phyloP scores from a whole-genome alignment of 2,797 vertebrate species.

The Danio jaintianensis region DNA sequence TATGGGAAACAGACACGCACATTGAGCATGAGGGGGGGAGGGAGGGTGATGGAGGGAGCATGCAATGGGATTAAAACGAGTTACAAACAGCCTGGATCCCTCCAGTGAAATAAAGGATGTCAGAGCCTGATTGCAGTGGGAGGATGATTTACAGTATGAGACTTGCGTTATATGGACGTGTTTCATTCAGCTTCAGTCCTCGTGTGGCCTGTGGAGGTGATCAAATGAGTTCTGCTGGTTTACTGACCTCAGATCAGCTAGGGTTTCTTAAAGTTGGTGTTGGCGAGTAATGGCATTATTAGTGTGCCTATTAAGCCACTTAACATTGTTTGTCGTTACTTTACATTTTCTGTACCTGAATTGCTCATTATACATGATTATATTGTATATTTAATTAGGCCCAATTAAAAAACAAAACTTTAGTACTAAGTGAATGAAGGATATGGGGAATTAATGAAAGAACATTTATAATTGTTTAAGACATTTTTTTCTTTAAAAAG shows the following conservation, averaged over 20 bases:
- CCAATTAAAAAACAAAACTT: no score
- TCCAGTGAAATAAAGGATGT: conserved; percentile 58
- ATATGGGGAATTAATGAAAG: no score
- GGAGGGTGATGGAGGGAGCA: conserved; percentile 38
- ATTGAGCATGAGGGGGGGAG: conserved; percentile 49
- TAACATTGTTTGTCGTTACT: background rate
- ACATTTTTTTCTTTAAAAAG: no score
- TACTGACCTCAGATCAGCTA: conserved; percentile 15
- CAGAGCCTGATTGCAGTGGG: conserved; percentile 48
- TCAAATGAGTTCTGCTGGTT: conserved; percentile 28
- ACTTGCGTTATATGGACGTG: conserved; percentile 43
- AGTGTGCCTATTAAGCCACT: no score
- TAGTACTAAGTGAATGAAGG: no score
- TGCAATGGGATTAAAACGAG: conserved; percentile 63
- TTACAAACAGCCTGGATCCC: conserved; percentile 54
- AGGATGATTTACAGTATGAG: conserved; percentile 56
- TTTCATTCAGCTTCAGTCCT: conserved; percentile 44
- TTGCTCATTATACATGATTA: background rate
- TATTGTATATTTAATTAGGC: no score
- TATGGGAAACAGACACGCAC: conserved; percentile 73
- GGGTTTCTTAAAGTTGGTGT: conserved; percentile 6
- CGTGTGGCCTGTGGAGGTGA: conserved; percentile 31
- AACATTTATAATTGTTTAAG: no score
- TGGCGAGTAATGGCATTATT: background rate
- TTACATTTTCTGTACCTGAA: background rate